Percentiles rank a stretch among this genome's conserved stretches.
Conservation (phyloP, 1,140 invertebrate genomes). For the Ectropis grisescens region DNA sequence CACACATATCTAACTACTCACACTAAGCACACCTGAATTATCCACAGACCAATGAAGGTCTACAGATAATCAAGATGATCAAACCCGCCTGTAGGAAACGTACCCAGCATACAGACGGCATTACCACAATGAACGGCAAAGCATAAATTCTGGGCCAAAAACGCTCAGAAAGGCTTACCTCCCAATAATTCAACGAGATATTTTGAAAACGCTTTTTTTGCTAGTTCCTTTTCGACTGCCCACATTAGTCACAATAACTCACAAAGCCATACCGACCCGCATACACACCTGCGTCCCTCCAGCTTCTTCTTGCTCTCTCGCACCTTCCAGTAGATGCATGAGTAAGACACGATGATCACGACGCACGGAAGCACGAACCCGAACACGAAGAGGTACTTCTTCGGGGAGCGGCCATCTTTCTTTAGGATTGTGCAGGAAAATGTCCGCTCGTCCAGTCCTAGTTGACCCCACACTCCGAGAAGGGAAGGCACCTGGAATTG, state of each 20-base stretch:
- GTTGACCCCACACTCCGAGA: slow-evolving; percentile 84
- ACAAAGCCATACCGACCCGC: slow-evolving; percentile 31
- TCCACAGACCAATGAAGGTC: too few relatives aligned
- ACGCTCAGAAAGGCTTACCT: too few relatives aligned
- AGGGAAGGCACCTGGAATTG: slow-evolving; percentile 81
- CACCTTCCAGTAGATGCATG: slow-evolving; percentile 88
- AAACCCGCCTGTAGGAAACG: too few relatives aligned
- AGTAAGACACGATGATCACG: slow-evolving; percentile 86
- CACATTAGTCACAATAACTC: slow-evolving; percentile 1
- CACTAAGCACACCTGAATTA: too few relatives aligned
- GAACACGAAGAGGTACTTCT: slow-evolving; percentile 87
- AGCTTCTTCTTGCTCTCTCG: slow-evolving; percentile 79
- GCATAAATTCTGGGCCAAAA: too few relatives aligned
- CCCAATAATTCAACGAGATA: too few relatives aligned
- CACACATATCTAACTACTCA: too few relatives aligned
- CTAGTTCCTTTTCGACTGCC: too few relatives aligned
- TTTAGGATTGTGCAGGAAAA: slow-evolving; percentile 90
- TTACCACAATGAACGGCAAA: too few relatives aligned
- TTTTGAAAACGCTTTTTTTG: too few relatives aligned
- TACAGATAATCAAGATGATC: too few relatives aligned
- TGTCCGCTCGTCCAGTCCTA: slow-evolving; percentile 81
- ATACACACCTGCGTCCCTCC: slow-evolving; percentile 74
- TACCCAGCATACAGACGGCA: too few relatives aligned
- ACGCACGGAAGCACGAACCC: slow-evolving; percentile 86
- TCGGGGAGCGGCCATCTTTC: slow-evolving; percentile 82